Evolutionary conservation across 2,113 vertebrate species (phyloP), one percentile per base, ranked within the genome.

Genomic region (Sinocyclocheilus rhinocerous): DNA sequence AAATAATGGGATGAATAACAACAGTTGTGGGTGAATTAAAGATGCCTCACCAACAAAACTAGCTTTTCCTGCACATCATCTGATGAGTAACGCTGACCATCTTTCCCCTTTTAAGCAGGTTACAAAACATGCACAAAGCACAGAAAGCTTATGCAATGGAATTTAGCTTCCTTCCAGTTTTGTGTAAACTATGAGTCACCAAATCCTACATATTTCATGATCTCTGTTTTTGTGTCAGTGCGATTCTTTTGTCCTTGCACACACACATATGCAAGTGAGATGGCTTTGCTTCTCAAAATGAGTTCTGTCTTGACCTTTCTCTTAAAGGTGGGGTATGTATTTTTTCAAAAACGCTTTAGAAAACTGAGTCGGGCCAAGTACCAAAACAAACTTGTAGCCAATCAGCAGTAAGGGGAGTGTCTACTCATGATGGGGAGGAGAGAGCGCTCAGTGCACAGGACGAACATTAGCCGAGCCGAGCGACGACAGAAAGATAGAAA

Each of bases 31-130:
- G n/a, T 45, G n/a, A 22, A 16, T 63, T 20, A 63, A 61, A 65
- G 7, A 48, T 24, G n/a, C 15, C 13, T 65, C 59, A 65, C 22
- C 18, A 39, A 79, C 20, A 2, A 55, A 55, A 45, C 59, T 24
- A 45, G 15, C 59, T 18, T 80, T 65, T 61, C n/a, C 26, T 81
- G 36, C 0, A 6, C 55, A 80, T 80, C 36, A 63, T 65, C n/a
- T 81, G 39, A 81, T 67, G 59, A 81, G 79, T 67, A 81, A 81
- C 5, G 39, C n/a, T 48, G 79, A 29, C 57, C 13, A 45, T 48
- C 61, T 81, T 42, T 81, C 13, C 8, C 15, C 36, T 65, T 81
- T 26, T 11, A 48, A 45, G 13, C 22, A 48, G 15, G 15, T 48
- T 67, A 7, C n/a, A 48, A 67, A 81, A 48, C 36, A 18, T 18